These are phyloP conservation scores for Hymenochirus boettgeri DNA, from an alignment of 2,113 vertebrate genomes.

Conservation along the genomic window DNA sequence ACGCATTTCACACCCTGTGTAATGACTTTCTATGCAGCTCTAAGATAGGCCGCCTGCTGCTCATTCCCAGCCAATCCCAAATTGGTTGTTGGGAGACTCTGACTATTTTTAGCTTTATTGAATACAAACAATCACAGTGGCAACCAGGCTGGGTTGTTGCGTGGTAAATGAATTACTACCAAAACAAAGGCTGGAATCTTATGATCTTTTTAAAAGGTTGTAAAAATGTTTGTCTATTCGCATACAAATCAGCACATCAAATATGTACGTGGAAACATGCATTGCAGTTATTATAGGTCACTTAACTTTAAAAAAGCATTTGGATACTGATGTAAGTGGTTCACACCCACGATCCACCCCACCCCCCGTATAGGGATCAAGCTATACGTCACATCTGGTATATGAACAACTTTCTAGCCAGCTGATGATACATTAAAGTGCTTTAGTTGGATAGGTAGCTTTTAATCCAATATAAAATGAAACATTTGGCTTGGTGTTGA, in stretches of 20 bases:
- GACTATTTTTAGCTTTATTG: constrained; percentile 32
- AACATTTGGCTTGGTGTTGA: too few relatives aligned
- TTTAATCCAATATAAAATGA: too few relatives aligned
- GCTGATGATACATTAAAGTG: too few relatives aligned
- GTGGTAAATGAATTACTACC: constrained; percentile 15
- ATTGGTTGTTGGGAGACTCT: constrained; percentile 28
- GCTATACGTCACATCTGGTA: too few relatives aligned
- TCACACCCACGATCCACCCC: too few relatives aligned
- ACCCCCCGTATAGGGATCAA: too few relatives aligned
- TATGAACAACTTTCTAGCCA: too few relatives aligned
- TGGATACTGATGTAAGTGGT: too few relatives aligned
- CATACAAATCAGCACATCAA: constrained; percentile 24
- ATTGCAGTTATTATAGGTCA: too few relatives aligned
- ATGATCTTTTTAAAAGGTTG: background rate
- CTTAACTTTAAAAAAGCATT: too few relatives aligned
- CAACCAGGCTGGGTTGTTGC: constrained; percentile 9
- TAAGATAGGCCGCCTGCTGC: constrained; percentile 9
- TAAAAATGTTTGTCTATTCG: background rate
- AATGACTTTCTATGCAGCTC: constrained; percentile 7
- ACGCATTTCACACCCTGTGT: constrained; percentile 26
- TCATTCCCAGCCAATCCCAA: background rate
- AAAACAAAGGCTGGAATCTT: background rate
- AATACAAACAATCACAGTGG: background rate
- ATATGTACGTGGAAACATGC: background rate
- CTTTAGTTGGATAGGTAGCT: too few relatives aligned